These are phyloP conservation scores for Rallus crepitans DNA, from an alignment of 2,797 vertebrate genomes.

Conservation along the genomic window DNA sequence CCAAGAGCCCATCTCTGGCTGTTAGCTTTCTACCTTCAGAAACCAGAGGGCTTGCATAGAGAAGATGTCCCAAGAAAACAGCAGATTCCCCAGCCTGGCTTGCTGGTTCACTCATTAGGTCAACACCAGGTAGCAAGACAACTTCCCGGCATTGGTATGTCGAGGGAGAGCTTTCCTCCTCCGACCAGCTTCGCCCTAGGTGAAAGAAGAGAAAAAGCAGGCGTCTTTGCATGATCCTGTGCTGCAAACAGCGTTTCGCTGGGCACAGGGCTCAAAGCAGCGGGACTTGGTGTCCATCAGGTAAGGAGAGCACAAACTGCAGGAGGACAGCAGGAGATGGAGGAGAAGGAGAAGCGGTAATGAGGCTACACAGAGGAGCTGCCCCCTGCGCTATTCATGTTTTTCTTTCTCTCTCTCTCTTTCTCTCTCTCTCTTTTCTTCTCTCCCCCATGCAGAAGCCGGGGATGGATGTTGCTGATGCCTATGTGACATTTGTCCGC, in stretches of 20 bases:
- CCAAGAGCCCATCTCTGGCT: background rate
- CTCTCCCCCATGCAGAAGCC: slow-evolving; percentile 89
- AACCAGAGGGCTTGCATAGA: background rate
- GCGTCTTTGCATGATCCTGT: background rate
- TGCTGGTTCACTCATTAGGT: background rate
- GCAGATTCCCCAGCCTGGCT: background rate
- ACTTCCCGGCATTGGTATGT: background rate
- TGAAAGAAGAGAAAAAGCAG: background rate
- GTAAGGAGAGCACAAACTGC: background rate
- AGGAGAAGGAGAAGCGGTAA: background rate
- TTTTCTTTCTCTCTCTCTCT: slow-evolving; percentile 55
- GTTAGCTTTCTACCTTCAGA: background rate
- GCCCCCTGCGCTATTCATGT: slow-evolving; percentile 8
- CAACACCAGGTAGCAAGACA: slow-evolving; percentile 25
- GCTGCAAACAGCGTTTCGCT: background rate
- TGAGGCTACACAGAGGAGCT: background rate
- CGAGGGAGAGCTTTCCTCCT: background rate
- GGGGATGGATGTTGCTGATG: slow-evolving; percentile 97
- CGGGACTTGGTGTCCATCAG: background rate
- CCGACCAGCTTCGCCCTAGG: background rate
- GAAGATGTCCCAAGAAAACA: background rate
- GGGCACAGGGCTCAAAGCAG: background rate
- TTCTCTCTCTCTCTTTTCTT: slow-evolving; percentile 29
- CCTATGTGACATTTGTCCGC: slow-evolving; percentile 97
- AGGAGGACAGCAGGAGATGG: background rate